A percentile compares a stretch with the other conserved stretches of the same genome.
Evolutionary conservation across 2,888 invertebrate genomes (phyloP).

Genomic region (Coleophora deauratella): DNA sequence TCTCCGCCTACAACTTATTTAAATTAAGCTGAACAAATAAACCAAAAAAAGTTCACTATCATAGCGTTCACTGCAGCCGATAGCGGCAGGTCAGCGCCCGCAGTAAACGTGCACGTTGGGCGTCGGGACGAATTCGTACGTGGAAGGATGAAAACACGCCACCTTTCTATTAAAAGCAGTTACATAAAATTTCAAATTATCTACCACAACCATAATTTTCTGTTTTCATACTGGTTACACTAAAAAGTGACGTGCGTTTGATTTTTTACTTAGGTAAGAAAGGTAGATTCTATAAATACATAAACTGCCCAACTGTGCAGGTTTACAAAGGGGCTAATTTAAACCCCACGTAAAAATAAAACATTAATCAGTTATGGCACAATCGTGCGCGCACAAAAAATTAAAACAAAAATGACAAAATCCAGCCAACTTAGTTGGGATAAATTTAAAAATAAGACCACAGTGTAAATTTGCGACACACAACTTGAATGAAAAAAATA

Average conservation of each 20-base stretch:
- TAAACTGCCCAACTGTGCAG: constrained; percentile 33
- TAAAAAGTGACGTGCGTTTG: constrained; percentile 42
- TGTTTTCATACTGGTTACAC: constrained; percentile 55
- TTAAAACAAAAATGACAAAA: constrained; percentile 37
- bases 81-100: constrained; percentile 15
- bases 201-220: constrained; percentile 72
- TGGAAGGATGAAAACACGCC: constrained; percentile 41
- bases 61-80: constrained; percentile 25
- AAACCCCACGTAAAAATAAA: too few species aligned
- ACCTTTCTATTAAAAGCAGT: constrained; percentile 46
- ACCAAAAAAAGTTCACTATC: constrained; percentile 36
- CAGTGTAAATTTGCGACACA: constrained; percentile 51
- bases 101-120: constrained; percentile 31
- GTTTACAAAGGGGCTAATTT: too few species aligned
- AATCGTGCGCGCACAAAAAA: constrained; percentile 33
- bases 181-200: constrained; percentile 65
- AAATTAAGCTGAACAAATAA: constrained; percentile 73
- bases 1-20: constrained; percentile 32
- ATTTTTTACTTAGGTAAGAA: constrained; percentile 31
- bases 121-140: constrained; percentile 21
- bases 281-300: constrained; percentile 29
- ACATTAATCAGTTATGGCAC: too few species aligned
- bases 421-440: constrained; percentile 68
- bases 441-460: constrained; percentile 47
- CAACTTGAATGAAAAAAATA: constrained; percentile 23